Base-by-base conservation (phyloP, 2,888 invertebrate species). In the Machimus rusticus region DNA sequence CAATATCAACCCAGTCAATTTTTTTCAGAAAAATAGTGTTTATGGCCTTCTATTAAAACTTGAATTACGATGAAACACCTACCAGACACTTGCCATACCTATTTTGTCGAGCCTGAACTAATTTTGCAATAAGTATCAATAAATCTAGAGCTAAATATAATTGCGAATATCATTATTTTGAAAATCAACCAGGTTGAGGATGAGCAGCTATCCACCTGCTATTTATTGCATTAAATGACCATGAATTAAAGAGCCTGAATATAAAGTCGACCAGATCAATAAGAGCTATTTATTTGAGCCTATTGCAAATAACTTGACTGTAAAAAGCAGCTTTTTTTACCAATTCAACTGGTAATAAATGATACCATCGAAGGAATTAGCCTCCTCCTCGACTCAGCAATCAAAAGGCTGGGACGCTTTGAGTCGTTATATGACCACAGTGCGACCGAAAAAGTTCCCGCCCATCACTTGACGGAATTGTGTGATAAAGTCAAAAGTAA, bases 401-500 rank as follows among this genome's bases (percentile, higher is more conserved):
- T 66, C 66, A 66, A 66, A 66, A 23, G 28, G 1, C 66, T 66
- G 19, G 1, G 12, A 23, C 28, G 66, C 23, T 66, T 66, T 23
- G 23, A 66, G 28, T 66, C 19, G 19, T 66, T 23, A 23, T 66
- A 66, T 28, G 66, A 28, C 66, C 66, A 66, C 66, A 66, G 19
- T 66, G 23, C 9, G 28, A 66, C 66, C 66, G 66, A 28, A 66
- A 66, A 28, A 39, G 37, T 31, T 66, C 12, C 28, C 66, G 6
- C 39, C 66, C 57, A 37, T 66, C 82, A 66, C 57, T 79, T 79
- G 79, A 28, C 43, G 57, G 74, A 85, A 74, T 85, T 85, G 57
- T 37, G 74, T 43, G 85, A 85, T 85, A 85, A 74, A 43, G 74
- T 85, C 85, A 34, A 82, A 82, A 34, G 85, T 74, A 74, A 46